Percentiles rank a stretch among this genome's conserved stretches.
These are phyloP conservation scores for Ligdia adustata DNA, from an alignment of 2,888 invertebrate genomes.

Conservation along the genomic window DNA sequence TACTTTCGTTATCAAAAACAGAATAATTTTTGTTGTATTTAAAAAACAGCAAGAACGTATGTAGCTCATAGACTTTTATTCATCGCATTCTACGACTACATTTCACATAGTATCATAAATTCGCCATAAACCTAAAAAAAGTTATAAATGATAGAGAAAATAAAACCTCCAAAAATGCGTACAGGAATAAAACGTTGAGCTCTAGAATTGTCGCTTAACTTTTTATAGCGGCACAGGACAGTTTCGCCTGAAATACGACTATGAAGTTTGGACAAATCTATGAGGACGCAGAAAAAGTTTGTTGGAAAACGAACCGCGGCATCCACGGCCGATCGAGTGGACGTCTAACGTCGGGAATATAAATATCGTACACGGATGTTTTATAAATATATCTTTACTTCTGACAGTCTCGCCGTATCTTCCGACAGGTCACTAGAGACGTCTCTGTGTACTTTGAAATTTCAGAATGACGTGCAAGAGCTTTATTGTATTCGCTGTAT, in stretches of 20 bases:
- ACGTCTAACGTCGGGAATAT: slow-evolving; percentile 3
- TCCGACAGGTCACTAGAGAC: slow-evolving; percentile 40
- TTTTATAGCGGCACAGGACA: slow-evolving; percentile 23
- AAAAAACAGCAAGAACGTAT: background rate
- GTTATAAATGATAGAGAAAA: slow-evolving; percentile 6
- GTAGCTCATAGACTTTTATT: background rate
- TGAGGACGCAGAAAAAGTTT: slow-evolving; percentile 26
- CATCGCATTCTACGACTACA: background rate
- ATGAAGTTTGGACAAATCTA: slow-evolving; percentile 25
- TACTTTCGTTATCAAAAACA: background rate
- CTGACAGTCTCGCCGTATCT: slow-evolving; percentile 39
- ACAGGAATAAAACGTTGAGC: slow-evolving; percentile 14
- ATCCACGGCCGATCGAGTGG: slow-evolving; percentile 14
- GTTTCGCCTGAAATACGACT: slow-evolving; percentile 26
- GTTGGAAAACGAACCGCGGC: slow-evolving; percentile 18
- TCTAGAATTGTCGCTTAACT: slow-evolving; percentile 14
- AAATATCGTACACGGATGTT: slow-evolving; percentile 21
- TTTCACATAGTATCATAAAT: slow-evolving; percentile 9
- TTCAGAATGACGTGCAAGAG: slow-evolving; percentile 12
- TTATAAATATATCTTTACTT: slow-evolving; percentile 52
- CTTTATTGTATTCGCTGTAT: slow-evolving; percentile 3
- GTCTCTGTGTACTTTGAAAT: slow-evolving; percentile 26
- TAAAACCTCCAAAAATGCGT: slow-evolving; percentile 6
- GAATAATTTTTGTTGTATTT: background rate
- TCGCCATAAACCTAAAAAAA: slow-evolving; percentile 2